Evolutionary conservation across 2,113 vertebrate genomes (phyloP), one percentile per base, ranked within the genome.

Genomic region (Antechinus flavipes): DNA sequence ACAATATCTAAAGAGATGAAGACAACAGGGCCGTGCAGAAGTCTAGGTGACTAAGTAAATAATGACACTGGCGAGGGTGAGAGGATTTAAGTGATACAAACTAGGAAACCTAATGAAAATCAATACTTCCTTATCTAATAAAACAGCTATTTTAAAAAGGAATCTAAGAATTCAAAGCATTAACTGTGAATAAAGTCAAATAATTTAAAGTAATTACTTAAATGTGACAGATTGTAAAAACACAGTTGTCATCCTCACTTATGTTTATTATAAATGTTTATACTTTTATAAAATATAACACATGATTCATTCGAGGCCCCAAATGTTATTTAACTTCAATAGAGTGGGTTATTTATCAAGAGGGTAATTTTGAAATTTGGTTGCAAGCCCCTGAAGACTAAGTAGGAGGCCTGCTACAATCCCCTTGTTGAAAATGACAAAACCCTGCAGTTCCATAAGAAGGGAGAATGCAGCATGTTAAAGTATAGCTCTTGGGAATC

Each of bases 71-170:
- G 90, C 6, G 89, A 61, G n/a, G 12, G 5, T 54, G 55, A 56
- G 89, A 95, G 22, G 0, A 9, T 0, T 49, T 42, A 93, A 91
- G 42, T 96, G 68, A 90, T 27, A 12, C 46, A 89, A 94, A 23
- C 14, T 25, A 89, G 52, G 91, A 49, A 93, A 94, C 27, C 19
- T 46, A 47, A 91, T 42, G 35, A 92, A 55, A 84, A 35, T 35
- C 55, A 93, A 7, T 47, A 84, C 46, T 93, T 91, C 91, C 58
- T 97, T 93, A 84, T 49, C 91, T 93, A 96, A 94, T 95, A 27
- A 95, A 94, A 94, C 50, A n/a, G 93, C 30, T 90, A 56, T 55
- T 94, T 94, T 61, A 52, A 90, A 95, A 97, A 94, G 54, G 54
- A 94, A 94, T 49, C 91, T 93, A 56, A 92, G 54, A 96, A 95